phyloP scores from a whole-genome alignment of 2,888 invertebrate genomes.

The Gibbula magus region DNA sequence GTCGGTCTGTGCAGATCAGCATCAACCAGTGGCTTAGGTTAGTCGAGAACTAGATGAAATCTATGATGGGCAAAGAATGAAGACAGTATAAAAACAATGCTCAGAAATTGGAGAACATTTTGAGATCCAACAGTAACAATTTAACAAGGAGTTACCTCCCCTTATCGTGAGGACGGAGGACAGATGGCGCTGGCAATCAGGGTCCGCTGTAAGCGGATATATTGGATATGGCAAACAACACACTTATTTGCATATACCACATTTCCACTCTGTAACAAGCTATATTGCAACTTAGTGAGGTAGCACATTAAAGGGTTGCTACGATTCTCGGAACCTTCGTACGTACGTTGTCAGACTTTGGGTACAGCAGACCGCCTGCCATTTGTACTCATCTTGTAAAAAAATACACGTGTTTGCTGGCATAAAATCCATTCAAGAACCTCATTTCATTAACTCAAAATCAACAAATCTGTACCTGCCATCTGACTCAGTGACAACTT shows the following conservation, averaged over 20 bases:
- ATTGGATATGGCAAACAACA: slow-evolving; percentile 18
- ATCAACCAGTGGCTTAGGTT: not conserved
- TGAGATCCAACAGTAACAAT: slow-evolving; percentile 21
- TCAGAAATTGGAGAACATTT: not conserved
- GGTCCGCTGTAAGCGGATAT: not conserved
- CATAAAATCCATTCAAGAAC: not conserved
- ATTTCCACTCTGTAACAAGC: slow-evolving; percentile 21
- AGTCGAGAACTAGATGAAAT: not conserved
- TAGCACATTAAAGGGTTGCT: slow-evolving; percentile 19
- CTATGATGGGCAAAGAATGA: not conserved
- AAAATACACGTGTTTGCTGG: too few relatives aligned
- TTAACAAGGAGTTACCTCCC: not conserved
- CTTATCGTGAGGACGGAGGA: not conserved
- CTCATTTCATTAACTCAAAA: not conserved
- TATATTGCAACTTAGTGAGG: slow-evolving; percentile 38
- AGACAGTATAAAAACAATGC: not conserved
- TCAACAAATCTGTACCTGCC: not conserved
- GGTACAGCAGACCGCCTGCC: too few relatives aligned
- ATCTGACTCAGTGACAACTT: not conserved
- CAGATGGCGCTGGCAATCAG: not conserved
- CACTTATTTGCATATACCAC: slow-evolving; percentile 10
- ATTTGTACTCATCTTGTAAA: too few relatives aligned
- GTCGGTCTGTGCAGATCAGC: not conserved
- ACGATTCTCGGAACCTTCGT: not conserved
- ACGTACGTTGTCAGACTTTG: too few relatives aligned